Evolutionary conservation across 2,888 invertebrate species (phyloP).

Genomic region (Hybos culiciformis): DNA sequence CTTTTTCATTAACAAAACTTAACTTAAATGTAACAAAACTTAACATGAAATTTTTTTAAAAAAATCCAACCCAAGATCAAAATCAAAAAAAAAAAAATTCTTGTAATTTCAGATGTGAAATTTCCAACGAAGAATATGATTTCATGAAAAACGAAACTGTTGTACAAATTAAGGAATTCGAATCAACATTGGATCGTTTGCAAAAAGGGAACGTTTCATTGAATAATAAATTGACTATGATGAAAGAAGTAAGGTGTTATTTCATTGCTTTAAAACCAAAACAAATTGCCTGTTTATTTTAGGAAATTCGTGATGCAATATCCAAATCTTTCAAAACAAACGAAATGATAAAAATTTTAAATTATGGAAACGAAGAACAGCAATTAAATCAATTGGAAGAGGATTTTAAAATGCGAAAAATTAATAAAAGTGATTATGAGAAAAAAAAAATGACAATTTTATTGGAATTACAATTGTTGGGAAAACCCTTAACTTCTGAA

Average conservation of each 20-base stretch:
- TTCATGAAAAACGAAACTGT: conserved; percentile 54
- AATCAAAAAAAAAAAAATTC: background rate
- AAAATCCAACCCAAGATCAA: too few species aligned
- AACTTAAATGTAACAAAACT: too few species aligned
- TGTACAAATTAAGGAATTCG: conserved; percentile 56
- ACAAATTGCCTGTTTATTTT: conserved; percentile 13
- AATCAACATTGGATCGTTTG: conserved; percentile 47
- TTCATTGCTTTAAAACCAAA: background rate
- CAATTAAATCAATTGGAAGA: conserved; percentile 44
- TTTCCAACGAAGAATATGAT: conserved; percentile 50
- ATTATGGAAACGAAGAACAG: conserved; percentile 48
- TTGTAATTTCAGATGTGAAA: conserved; percentile 40
- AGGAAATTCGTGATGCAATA: conserved; percentile 62
- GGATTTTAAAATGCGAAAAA: conserved; percentile 47
- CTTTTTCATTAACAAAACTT: too few species aligned
- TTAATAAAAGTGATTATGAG: conserved; percentile 36
- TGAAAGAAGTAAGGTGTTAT: conserved; percentile 43
- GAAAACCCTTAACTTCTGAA: conserved; percentile 1
- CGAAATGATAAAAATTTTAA: conserved; percentile 58
- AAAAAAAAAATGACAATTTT: conserved; percentile 37
- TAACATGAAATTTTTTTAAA: too few species aligned
- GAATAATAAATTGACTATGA: conserved; percentile 47
- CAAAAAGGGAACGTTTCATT: conserved; percentile 53
- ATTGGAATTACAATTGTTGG: background rate
- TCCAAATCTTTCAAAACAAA: conserved; percentile 61